Conservation (phyloP, 2,113 vertebrate genomes). For the Leptobrachium leishanense region DNA sequence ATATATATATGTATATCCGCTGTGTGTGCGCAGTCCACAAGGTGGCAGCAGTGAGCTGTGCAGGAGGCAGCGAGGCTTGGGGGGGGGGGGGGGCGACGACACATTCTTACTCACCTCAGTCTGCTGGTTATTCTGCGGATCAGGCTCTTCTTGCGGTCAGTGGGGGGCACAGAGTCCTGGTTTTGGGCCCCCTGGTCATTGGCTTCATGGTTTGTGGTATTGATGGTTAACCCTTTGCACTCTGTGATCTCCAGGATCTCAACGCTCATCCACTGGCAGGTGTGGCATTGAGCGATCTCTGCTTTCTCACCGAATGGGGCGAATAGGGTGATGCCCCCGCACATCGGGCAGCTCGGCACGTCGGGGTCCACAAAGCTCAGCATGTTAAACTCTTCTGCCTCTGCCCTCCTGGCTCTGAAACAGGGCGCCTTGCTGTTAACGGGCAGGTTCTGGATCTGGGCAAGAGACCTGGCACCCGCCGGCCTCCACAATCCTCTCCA, state of each 20-base stretch:
- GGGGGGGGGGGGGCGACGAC: too few species aligned
- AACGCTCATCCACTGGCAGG: conserved; percentile 31
- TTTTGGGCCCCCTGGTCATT: background rate
- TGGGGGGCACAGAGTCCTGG: background rate
- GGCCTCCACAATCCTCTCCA: conserved; percentile 25
- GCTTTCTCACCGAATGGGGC: conserved; percentile 30
- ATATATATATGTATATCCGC: too few species aligned
- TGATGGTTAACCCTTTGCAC: too few species aligned
- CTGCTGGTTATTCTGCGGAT: conserved; percentile 7
- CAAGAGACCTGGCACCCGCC: conserved; percentile 19
- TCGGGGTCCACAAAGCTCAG: conserved; percentile 14
- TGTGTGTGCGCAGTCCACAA: too few species aligned
- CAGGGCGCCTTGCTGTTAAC: conserved; percentile 31
- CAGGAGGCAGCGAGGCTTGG: too few species aligned
- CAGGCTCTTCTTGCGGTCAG: conserved; percentile 1
- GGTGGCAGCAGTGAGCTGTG: too few species aligned
- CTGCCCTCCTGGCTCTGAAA: conserved; percentile 9
- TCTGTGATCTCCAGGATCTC: conserved; percentile 12
- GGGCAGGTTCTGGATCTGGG: conserved; percentile 27
- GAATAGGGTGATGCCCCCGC: conserved; percentile 18
- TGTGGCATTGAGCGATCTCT: conserved; percentile 40
- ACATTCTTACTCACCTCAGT: conserved; percentile 21
- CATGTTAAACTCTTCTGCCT: background rate
- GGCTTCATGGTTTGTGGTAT: background rate
- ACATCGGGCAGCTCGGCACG: conserved; percentile 14